These are phyloP conservation scores for Helogale parvula DNA, from an alignment of 2,113 vertebrate genomes.

Conservation along the genomic window DNA sequence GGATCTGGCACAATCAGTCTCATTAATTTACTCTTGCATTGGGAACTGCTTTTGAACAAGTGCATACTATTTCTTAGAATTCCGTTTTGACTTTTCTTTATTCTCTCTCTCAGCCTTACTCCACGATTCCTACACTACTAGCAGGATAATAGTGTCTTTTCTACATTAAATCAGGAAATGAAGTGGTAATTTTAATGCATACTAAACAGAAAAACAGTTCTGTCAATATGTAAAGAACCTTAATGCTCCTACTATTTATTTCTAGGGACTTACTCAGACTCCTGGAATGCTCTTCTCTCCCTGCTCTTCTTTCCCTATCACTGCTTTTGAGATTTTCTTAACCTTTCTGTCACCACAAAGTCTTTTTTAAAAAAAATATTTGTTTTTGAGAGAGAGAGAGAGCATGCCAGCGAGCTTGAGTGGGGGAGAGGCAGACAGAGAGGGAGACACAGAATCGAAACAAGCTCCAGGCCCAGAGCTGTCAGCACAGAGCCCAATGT, in stretches of 20 bases:
- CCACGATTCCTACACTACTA: background rate
- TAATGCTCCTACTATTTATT: background rate
- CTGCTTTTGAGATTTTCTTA: background rate
- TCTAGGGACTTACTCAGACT: background rate
- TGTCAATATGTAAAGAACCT: background rate
- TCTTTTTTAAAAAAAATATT: background rate
- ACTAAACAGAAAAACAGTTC: background rate
- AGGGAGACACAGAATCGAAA: too few relatives aligned
- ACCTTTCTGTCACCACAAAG: background rate
- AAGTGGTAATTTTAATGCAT: background rate
- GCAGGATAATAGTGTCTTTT: background rate
- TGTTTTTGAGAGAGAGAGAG: too few relatives aligned
- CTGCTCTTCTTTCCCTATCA: background rate
- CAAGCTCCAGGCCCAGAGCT: too few relatives aligned
- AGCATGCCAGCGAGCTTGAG: too few relatives aligned
- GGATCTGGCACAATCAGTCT: background rate
- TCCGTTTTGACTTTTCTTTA: background rate
- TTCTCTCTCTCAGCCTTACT: background rate
- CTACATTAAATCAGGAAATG: background rate
- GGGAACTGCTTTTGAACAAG: slow-evolving; percentile 33
- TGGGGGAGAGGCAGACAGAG: too few relatives aligned
- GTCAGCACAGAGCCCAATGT: too few relatives aligned
- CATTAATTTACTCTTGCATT: slow-evolving; percentile 25
- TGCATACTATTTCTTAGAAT: background rate
- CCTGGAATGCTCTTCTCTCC: background rate